Evolutionary conservation across 2,113 vertebrate species (phyloP).

Genomic region (Lampris incognitus): DNA sequence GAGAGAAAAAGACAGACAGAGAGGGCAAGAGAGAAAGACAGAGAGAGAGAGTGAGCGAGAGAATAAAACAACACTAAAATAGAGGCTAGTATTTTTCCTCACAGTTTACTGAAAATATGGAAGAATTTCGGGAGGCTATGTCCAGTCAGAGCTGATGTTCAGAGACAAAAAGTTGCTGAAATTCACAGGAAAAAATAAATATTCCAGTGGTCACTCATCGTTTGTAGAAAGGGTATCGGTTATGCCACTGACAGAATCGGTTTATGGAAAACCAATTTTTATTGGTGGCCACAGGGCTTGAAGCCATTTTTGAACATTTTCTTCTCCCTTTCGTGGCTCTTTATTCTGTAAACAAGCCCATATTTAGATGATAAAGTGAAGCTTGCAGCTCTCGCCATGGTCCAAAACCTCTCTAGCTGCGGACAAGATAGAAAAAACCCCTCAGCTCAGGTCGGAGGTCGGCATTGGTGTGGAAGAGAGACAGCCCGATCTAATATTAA

Average conservation of each 20-base stretch:
- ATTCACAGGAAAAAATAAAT: too few relatives aligned
- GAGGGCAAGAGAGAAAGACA: too few relatives aligned
- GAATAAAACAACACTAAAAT: not conserved
- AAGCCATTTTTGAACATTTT: constrained; percentile 6
- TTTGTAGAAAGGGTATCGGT: not conserved
- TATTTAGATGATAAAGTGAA: constrained; percentile 34
- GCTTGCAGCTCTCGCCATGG: not conserved
- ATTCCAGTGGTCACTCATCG: too few relatives aligned
- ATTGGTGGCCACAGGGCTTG: not conserved
- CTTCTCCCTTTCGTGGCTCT: constrained; percentile 9
- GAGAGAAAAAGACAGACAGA: too few relatives aligned
- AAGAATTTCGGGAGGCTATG: too few relatives aligned
- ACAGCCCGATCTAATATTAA: constrained; percentile 29
- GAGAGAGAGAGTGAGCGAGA: too few relatives aligned
- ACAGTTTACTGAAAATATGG: too few relatives aligned
- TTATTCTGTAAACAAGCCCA: constrained; percentile 38
- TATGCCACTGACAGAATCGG: not conserved
- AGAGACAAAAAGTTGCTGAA: too few relatives aligned
- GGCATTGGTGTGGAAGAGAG: not conserved
- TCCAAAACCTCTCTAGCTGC: constrained; percentile 49
- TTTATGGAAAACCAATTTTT: constrained; percentile 23
- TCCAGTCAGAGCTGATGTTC: too few relatives aligned
- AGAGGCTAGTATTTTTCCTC: not conserved
- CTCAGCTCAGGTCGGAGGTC: not conserved
- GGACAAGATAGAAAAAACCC: constrained; percentile 4